Evolutionary conservation across 2,797 vertebrate genomes (phyloP).

Genomic region (Hydrophis major): DNA sequence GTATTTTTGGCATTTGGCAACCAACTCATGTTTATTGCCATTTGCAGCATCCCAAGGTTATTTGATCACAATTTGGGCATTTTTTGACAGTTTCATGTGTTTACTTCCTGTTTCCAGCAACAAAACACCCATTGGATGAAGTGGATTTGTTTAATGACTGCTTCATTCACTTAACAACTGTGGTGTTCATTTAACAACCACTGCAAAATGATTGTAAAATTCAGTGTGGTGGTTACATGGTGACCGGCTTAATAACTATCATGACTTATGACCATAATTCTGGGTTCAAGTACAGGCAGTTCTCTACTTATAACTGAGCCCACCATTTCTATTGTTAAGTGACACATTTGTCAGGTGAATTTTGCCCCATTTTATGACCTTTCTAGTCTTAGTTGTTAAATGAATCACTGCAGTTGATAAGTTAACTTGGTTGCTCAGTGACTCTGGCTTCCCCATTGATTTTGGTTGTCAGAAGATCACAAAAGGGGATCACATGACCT

Average conservation of each 20-base stretch:
- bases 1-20: not conserved
- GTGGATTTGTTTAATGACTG: not conserved
- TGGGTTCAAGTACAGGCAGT: not conserved
- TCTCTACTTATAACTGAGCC: no score
- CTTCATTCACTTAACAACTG: not conserved
- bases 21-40: not conserved
- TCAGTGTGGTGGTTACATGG: not conserved
- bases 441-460: no score
- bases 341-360: no score
- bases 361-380: no score
- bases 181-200: not conserved
- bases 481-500: no score
- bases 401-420: no score
- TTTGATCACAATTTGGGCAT: not conserved
- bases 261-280: not conserved
- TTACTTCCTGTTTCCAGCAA: not conserved
- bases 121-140: not conserved
- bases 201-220: not conserved
- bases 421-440: no score
- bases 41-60: not conserved
- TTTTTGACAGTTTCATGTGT: not conserved
- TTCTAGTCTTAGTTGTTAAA: no score
- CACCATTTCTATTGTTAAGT: no score
- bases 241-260: not conserved
- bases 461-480: no score